Conservation (phyloP, 2,888 invertebrate genomes). For the Geotrupes spiniger region DNA sequence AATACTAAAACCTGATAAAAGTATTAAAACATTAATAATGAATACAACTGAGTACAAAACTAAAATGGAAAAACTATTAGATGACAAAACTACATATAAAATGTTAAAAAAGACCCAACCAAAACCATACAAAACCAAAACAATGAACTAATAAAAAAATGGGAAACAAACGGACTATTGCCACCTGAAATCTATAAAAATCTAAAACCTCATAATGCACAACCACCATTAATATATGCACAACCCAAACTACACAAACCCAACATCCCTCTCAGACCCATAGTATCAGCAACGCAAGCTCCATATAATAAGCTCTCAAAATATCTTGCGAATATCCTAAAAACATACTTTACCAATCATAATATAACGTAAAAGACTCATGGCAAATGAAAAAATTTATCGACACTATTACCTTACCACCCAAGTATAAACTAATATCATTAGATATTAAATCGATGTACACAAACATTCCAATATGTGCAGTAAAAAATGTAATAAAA, state of each 20-base stretch:
- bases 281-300: not conserved
- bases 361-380: not conserved
- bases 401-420: not conserved
- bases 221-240: conserved; percentile 10
- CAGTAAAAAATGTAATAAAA: not conserved
- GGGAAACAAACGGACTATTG: too few relatives aligned
- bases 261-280: conserved; percentile 5
- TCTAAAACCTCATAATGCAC: conserved; percentile 6
- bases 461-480: conserved; percentile 2
- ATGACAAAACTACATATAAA: too few relatives aligned
- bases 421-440: not conserved
- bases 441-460: conserved; percentile 6
- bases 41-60: not conserved
- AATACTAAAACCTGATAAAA: not conserved
- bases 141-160: too few relatives aligned
- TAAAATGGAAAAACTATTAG: not conserved
- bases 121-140: too few relatives aligned
- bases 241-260: conserved; percentile 7
- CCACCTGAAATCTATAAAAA: too few relatives aligned
- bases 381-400: too few relatives aligned
- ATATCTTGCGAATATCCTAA: not conserved
- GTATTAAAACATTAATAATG: not conserved
- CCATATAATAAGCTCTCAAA: conserved; percentile 6
- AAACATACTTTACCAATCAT: conserved; percentile 3
- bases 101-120: too few relatives aligned